Evolutionary conservation across 1,140 invertebrate genomes (phyloP).

Genomic region (Portunus trituberculatus): DNA sequence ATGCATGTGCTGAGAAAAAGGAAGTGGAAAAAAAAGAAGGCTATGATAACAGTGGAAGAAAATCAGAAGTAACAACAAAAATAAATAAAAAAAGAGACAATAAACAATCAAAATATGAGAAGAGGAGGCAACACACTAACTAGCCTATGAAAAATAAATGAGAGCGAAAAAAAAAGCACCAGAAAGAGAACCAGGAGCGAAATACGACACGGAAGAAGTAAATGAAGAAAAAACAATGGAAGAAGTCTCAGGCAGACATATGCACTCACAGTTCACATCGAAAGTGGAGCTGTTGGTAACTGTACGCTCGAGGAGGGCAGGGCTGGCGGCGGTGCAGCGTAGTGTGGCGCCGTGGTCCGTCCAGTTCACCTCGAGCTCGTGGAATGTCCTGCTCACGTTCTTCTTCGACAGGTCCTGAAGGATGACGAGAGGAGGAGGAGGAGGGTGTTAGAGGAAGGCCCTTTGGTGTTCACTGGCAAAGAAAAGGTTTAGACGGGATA

Average conservation of each 20-base stretch:
- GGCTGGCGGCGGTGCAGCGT: conserved; percentile 50
- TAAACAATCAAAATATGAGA: no score
- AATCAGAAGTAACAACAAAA: no score
- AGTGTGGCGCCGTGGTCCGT: conserved; percentile 57
- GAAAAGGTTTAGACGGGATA: background rate
- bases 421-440: background rate
- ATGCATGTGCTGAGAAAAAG: no score
- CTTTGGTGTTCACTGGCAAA: background rate
- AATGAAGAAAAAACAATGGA: background rate
- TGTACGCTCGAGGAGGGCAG: background rate
- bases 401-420: conserved; percentile 54
- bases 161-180: background rate
- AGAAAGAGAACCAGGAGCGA: no score
- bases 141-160: no score
- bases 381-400: conserved; percentile 53
- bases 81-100: no score
- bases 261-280: conserved; percentile 61
- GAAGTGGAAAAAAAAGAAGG: no score
- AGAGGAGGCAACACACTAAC: no score
- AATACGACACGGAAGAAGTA: no score
- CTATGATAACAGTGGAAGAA: no score
- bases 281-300: conserved; percentile 57
- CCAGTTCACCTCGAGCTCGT: conserved; percentile 43
- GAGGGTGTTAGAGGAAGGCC: background rate
- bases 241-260: no score